Evolutionary conservation across 2,888 invertebrate species (phyloP).

Genomic region (Platypus cylindrus): DNA sequence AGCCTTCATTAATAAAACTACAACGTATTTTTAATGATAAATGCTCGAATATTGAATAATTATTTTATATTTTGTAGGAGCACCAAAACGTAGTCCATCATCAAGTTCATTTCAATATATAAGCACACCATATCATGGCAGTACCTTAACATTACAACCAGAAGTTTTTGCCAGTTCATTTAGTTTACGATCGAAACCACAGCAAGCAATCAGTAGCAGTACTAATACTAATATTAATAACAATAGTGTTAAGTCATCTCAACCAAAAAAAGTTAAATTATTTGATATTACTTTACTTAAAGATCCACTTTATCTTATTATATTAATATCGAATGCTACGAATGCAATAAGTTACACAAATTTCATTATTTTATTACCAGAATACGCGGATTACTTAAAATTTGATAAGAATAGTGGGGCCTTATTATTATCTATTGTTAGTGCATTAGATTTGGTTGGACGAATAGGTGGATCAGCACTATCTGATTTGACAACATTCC

Average conservation of each 20-base stretch:
- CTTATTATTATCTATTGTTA: constrained; percentile 65
- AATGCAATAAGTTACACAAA: constrained; percentile 81
- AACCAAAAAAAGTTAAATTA: constrained; percentile 47
- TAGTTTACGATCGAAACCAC: constrained; percentile 59
- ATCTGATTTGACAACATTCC: constrained; percentile 62
- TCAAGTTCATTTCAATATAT: constrained; percentile 75
- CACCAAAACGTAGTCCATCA: constrained; percentile 58
- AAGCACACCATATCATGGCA: constrained; percentile 76
- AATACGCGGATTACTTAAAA: constrained; percentile 57
- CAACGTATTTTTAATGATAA: too few relatives aligned
- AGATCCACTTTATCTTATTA: constrained; percentile 71
- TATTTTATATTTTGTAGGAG: constrained; percentile 16
- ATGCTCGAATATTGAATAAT: too few relatives aligned
- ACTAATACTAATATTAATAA: constrained; percentile 40
- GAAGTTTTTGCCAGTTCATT: constrained; percentile 68
- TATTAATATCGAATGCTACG: constrained; percentile 68
- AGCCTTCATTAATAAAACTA: too few relatives aligned
- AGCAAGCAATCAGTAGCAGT: too few relatives aligned
- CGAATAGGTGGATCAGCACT: constrained; percentile 75
- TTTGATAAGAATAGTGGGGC: constrained; percentile 62
- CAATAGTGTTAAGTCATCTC: constrained; percentile 24
- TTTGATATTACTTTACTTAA: constrained; percentile 61
- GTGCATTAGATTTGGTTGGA: constrained; percentile 67
- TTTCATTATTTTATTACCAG: constrained; percentile 68
- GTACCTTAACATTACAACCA: constrained; percentile 65